These are phyloP conservation scores for Eulemur coronatus DNA, from an alignment of 2,797 vertebrate genomes.

Conservation along the genomic window DNA sequence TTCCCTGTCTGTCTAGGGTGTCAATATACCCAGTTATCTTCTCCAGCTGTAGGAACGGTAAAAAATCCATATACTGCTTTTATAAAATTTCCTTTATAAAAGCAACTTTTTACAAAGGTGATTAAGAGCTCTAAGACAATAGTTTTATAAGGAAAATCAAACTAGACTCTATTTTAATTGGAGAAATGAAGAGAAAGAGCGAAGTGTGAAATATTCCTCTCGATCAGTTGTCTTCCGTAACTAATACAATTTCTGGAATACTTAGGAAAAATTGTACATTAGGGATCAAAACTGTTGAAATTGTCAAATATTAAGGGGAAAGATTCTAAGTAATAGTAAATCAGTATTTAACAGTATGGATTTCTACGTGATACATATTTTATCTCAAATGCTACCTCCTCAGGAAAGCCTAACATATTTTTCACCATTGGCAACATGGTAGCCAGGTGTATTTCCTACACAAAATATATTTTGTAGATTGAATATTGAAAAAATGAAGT, in stretches of 20 bases:
- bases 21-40: not conserved
- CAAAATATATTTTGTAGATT: not conserved
- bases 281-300: not conserved
- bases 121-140: not conserved
- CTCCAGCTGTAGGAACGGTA: not conserved
- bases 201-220: not conserved
- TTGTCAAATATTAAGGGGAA: not conserved
- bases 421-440: not conserved
- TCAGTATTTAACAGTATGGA: not conserved
- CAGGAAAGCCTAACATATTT: not conserved
- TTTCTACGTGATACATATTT: not conserved
- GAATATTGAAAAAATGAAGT: not conserved
- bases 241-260: not conserved
- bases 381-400: not conserved
- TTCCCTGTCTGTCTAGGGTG: not conserved
- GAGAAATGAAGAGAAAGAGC: not conserved
- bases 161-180: not conserved
- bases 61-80: not conserved
- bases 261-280: not conserved
- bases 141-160: conserved; percentile 4
- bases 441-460: not conserved
- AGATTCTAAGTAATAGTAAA: not conserved
- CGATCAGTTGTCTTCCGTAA: not conserved
- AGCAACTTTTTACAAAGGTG: not conserved
- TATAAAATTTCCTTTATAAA: not conserved